phyloP scores from a whole-genome alignment of 1,140 invertebrate species.

The Dreissena rostriformis region DNA sequence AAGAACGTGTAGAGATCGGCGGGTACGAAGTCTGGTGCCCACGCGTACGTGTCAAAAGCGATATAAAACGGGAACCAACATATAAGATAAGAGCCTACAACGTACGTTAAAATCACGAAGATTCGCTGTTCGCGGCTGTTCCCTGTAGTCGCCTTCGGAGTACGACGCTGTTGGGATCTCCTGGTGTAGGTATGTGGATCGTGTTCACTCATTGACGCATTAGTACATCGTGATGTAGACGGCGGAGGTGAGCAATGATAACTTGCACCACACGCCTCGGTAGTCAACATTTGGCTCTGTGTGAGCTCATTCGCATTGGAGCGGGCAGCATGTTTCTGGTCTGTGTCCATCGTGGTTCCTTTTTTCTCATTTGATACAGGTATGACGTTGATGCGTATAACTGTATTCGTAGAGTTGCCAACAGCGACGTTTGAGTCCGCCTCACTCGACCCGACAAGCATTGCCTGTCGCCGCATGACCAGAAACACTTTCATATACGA shows the following conservation, averaged over 20 bases:
- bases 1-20: constrained; percentile 57
- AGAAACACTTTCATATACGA: constrained; percentile 53
- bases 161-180: neutral
- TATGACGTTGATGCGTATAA: neutral
- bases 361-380: neutral
- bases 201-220: neutral
- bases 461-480: constrained; percentile 30
- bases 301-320: neutral
- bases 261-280: neutral
- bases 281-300: neutral
- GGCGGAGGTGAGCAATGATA: neutral
- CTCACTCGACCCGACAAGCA: neutral
- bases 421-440: neutral
- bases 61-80: constrained; percentile 67
- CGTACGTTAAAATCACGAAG: constrained; percentile 62
- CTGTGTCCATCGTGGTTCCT: neutral
- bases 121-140: constrained; percentile 33
- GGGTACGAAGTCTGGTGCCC: constrained; percentile 58
- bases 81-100: constrained; percentile 54
- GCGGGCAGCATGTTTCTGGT: neutral
- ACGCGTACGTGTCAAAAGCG: constrained; percentile 60
- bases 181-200: neutral
- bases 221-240: neutral
- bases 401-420: neutral
- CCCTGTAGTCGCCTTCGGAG: neutral